Evolutionary conservation across 2,113 vertebrate species (phyloP).

Genomic region (Donacobius atricapilla): DNA sequence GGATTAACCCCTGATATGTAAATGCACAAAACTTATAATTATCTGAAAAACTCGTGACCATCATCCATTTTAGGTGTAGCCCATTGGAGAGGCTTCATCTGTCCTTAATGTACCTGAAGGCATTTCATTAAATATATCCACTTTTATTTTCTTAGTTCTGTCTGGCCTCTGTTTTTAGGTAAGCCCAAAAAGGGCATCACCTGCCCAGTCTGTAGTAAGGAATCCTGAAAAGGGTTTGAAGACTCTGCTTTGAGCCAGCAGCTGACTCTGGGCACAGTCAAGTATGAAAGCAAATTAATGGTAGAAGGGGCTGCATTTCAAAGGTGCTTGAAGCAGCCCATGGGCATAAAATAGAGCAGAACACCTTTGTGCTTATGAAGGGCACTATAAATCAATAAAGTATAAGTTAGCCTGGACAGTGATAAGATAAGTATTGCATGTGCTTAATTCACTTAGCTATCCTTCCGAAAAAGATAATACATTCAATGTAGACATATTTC

Average conservation of each 20-base stretch:
- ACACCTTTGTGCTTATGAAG: slow-evolving; percentile 53
- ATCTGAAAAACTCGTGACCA: not conserved
- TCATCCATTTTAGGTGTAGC: too few relatives aligned
- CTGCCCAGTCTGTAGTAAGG: not conserved
- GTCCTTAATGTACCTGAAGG: not conserved
- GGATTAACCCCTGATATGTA: not conserved
- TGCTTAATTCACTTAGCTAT: slow-evolving; percentile 64
- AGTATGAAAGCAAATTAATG: slow-evolving; percentile 11
- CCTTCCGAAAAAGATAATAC: slow-evolving; percentile 69
- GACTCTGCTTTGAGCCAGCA: not conserved
- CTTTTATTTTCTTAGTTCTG: not conserved
- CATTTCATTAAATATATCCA: not conserved
- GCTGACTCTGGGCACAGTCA: not conserved
- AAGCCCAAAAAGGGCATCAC: not conserved
- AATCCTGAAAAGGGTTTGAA: not conserved
- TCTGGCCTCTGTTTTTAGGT: not conserved
- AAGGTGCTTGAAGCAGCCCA: not conserved
- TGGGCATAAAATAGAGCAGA: slow-evolving; percentile 26
- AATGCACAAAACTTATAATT: not conserved
- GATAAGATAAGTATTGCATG: slow-evolving; percentile 70
- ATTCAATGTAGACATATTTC: slow-evolving; percentile 71
- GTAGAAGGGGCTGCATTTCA: not conserved
- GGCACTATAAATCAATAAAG: slow-evolving; percentile 63
- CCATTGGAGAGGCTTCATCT: not conserved
- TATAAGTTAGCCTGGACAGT: slow-evolving; percentile 58